Evolutionary conservation across 2,113 vertebrate species (phyloP), one percentile per base, ranked within the genome.

Genomic region (Xiphophorus maculatus): DNA sequence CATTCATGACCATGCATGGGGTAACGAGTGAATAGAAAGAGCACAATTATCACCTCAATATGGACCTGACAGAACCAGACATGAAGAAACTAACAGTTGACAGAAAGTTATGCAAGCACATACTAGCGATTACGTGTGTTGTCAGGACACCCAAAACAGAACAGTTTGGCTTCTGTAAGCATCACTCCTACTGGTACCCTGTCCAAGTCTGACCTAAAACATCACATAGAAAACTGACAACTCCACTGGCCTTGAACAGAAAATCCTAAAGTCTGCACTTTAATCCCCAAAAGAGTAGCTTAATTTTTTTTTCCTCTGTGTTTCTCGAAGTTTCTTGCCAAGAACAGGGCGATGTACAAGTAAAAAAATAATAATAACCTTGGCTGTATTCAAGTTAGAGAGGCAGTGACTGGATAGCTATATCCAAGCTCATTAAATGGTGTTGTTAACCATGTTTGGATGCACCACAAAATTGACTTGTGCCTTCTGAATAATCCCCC

Each of bases 361-460:
- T 66, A 72, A 62, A 79, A 89, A 19, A 48, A 42, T 42, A 71
- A 73, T 75, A 86, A 86, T 81, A 79, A 83, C 74, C 76, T 72
- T 80, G 69, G 29, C 27, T 69, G 74, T 66, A 51, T 85, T 77
- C 40, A 66, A 73, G 28, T 58, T 54, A 12, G 28, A 74, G 73
- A 76, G 27, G 71, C 66, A 60, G 82, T 86, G 74, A 86, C 32
- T 85, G 79, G 73, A 74, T 69, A 79, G 82, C 74, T 77, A 66
- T 79, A 88, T 68, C 76, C 75, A 80, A 78, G 86, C 69, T 84
- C 77, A 87, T 90, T 92, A 89, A 90, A 89, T 33, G 51, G 73
- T 77, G 80, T 77, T 89, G 84, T 89, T 88, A 90, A 90, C 85
- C 58, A 69, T 87, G 88, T 91, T 83, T 87, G 88, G 88, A 80